Evolutionary conservation across 2,797 vertebrate species (phyloP).

Genomic region (Aphelocoma californica): DNA sequence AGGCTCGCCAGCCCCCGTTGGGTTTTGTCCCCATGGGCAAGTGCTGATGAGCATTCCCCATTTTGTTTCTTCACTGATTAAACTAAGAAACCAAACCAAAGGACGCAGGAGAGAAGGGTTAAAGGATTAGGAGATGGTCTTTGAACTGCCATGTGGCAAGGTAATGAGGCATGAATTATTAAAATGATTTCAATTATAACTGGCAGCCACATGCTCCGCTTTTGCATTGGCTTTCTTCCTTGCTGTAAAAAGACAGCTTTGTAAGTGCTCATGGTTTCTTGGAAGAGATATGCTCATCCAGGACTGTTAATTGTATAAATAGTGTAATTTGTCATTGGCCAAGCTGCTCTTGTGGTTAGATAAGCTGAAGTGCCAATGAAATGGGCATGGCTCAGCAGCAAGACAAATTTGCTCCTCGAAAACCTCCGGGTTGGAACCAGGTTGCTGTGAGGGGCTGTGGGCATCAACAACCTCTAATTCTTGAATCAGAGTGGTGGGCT

Average conservation of each 20-base stretch:
- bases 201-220: neutral
- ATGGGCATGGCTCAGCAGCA: neutral
- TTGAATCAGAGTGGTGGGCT: neutral
- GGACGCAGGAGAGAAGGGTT: conserved; percentile 39
- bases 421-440: neutral
- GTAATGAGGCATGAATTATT: conserved; percentile 69
- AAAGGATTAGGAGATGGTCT: conserved; percentile 58
- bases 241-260: conserved; percentile 1
- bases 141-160: conserved; percentile 62
- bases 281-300: neutral
- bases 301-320: neutral
- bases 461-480: neutral
- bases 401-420: neutral
- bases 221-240: conserved; percentile 13
- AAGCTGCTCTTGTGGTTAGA: neutral
- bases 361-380: neutral
- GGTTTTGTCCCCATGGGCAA: neutral
- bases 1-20: neutral
- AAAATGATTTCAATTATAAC: conserved; percentile 60
- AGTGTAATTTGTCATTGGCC: neutral
- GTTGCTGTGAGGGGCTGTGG: neutral
- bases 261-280: neutral
- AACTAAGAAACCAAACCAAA: conserved; percentile 46
- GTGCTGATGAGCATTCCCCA: neutral
- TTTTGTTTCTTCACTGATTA: conserved; percentile 49